These are phyloP conservation scores for Conus canariensis DNA, from an alignment of 2,888 invertebrate genomes.

Conservation along the genomic window DNA sequence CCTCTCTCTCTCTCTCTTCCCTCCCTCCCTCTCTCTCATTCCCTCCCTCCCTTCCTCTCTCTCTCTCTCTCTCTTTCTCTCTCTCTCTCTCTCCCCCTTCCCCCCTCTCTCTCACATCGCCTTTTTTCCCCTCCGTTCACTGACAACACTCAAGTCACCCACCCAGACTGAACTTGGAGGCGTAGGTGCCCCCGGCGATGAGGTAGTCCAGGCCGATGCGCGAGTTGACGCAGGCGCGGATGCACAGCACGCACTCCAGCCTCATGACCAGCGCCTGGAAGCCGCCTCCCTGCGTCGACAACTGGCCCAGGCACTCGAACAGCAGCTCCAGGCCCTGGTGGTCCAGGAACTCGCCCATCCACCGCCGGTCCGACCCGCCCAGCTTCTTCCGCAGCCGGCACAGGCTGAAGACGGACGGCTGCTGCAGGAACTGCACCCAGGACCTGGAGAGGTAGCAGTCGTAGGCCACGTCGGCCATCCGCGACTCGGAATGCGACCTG, in stretches of 20 bases:
- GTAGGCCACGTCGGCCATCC: conserved; percentile 59
- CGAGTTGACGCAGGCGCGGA: conserved; percentile 87
- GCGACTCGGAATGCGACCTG: conserved; percentile 55
- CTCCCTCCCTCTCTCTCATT: too few relatives aligned
- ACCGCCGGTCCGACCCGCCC: conserved; percentile 60
- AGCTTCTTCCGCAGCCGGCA: conserved; percentile 69
- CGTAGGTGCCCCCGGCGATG: conserved; percentile 94
- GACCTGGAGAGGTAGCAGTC: conserved; percentile 63
- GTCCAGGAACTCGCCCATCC: conserved; percentile 73
- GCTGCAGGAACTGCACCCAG: conserved; percentile 62
- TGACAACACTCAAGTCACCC: not conserved
- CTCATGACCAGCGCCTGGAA: conserved; percentile 54
- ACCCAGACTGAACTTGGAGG: conserved; percentile 91
- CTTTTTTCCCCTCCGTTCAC: too few relatives aligned
- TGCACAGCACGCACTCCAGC: conserved; percentile 74
- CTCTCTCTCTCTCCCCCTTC: too few relatives aligned
- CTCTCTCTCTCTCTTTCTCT: too few relatives aligned
- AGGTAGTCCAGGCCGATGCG: conserved; percentile 95
- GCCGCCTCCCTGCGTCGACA: conserved; percentile 54
- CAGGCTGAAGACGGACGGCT: conserved; percentile 69
- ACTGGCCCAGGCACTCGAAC: conserved; percentile 66
- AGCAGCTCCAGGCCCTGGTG: conserved; percentile 65
- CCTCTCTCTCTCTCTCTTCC: too few relatives aligned
- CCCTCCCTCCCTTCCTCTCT: too few relatives aligned
- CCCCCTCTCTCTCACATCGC: too few relatives aligned